Evolutionary conservation across 2,113 vertebrate genomes (phyloP).

Genomic region (Orycteropus afer): DNA sequence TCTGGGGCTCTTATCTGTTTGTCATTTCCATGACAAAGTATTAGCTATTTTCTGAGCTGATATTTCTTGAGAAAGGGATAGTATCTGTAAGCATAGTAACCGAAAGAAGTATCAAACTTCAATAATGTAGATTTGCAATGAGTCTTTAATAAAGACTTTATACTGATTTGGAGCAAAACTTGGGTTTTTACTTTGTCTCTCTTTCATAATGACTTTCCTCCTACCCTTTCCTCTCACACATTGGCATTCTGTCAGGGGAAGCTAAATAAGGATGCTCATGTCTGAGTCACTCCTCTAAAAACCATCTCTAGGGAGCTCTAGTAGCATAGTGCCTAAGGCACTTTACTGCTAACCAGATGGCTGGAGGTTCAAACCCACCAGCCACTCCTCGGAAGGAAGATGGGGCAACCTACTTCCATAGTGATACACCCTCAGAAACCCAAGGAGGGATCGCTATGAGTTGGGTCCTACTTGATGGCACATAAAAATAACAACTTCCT

Average conservation of each 20-base stretch:
- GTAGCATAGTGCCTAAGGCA: no score
- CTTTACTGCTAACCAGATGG: no score
- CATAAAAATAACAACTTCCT: no score
- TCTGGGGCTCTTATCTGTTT: conserved; percentile 44
- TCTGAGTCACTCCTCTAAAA: background rate
- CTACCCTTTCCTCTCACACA: fast-evolving
- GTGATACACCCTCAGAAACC: no score
- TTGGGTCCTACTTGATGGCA: no score
- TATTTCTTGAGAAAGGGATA: conserved; percentile 34
- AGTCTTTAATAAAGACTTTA: background rate
- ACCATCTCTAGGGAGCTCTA: background rate
- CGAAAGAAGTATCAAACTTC: background rate
- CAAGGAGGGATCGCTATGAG: no score
- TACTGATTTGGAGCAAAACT: background rate
- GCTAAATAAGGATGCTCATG: fast-evolving
- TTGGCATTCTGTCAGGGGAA: background rate
- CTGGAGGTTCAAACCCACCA: no score
- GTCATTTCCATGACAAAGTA: conserved; percentile 53
- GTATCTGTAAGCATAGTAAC: background rate
- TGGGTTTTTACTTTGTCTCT: background rate
- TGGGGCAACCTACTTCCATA: no score
- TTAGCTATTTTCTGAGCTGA: background rate
- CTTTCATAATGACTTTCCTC: background rate
- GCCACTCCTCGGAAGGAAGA: no score
- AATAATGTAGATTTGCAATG: background rate